These are phyloP conservation scores for Crambe crambe DNA, from an alignment of 37 sponge, comb jelly and placozoan species.

Conservation along the genomic window DNA sequence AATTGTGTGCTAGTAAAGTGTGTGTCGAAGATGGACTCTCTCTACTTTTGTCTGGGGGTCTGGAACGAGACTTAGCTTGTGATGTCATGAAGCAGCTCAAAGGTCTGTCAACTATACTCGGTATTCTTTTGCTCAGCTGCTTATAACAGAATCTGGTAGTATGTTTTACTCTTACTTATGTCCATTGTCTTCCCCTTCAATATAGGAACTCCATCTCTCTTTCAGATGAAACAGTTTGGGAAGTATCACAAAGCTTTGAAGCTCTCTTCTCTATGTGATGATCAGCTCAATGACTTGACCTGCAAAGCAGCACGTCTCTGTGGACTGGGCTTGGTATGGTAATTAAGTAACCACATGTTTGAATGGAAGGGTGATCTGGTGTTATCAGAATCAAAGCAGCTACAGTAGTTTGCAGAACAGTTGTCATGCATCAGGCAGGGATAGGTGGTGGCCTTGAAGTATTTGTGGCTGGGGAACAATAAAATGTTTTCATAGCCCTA, in stretches of 20 bases:
- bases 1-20: neutral
- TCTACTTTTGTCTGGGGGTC: neutral
- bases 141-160: neutral
- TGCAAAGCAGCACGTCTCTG: neutral
- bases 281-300: neutral
- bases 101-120: neutral
- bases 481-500: no score
- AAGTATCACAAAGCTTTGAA: neutral
- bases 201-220: neutral
- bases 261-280: neutral
- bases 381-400: no score
- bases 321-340: neutral
- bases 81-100: neutral
- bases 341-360: neutral
- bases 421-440: no score
- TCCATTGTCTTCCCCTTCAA: neutral
- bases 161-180: neutral
- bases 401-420: no score
- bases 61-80: neutral
- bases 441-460: no score
- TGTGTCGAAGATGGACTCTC: neutral
- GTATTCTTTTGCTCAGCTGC: neutral
- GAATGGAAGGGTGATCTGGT: neutral
- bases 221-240: constrained; percentile 4
- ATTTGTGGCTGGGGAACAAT: no score